Percentiles rank a stretch among this genome's conserved stretches.
Evolutionary conservation across 2,113 vertebrate species (phyloP).

Genomic region (Asarcornis scutulata): DNA sequence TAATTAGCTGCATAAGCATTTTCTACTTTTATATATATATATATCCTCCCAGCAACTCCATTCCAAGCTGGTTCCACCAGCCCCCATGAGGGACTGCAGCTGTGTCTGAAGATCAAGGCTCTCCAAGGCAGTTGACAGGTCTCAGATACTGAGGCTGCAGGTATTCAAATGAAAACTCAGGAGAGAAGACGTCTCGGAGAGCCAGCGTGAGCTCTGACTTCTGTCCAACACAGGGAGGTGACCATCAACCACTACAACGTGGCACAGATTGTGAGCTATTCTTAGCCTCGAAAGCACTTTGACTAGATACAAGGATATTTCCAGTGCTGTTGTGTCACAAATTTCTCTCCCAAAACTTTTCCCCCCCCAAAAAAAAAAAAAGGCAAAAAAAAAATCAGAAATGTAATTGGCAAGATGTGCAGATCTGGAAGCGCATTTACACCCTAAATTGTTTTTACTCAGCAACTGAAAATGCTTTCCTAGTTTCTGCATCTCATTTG

Average conservation of each 20-base stretch:
- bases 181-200: neutral
- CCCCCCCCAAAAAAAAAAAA: neutral
- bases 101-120: neutral
- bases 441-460: conserved; percentile 64
- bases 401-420: conserved; percentile 8
- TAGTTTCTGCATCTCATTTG: conserved; percentile 60
- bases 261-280: conserved; percentile 44
- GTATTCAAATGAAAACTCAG: conserved; percentile 21
- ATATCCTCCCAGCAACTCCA: neutral
- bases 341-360: neutral
- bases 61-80: neutral
- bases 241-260: neutral
- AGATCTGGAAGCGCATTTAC: conserved; percentile 33
- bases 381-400: neutral
- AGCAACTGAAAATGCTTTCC: conserved; percentile 63
- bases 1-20: conserved; percentile 52
- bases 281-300: conserved; percentile 6
- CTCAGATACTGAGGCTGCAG: neutral
- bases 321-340: neutral
- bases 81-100: neutral
- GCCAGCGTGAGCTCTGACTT: conserved; percentile 26
- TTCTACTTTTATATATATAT: neutral
- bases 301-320: neutral
- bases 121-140: neutral
- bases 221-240: neutral